These are phyloP conservation scores for Petrocephalus microphthalmus DNA, from an alignment of 2,113 vertebrate species.

Conservation along the genomic window DNA sequence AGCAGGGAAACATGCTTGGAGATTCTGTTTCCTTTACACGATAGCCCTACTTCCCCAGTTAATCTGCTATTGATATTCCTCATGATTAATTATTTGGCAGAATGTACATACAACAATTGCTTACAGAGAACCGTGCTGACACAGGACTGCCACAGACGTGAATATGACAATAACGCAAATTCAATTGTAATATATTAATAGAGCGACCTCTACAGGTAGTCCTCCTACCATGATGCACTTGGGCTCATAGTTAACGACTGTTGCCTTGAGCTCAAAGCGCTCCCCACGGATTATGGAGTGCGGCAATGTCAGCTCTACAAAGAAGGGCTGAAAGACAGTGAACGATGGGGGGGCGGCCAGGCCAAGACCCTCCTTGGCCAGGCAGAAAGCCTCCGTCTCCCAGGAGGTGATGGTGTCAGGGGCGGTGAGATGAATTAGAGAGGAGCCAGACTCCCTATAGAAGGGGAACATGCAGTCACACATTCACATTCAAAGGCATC, in stretches of 20 bases:
- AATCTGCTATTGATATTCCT: background rate
- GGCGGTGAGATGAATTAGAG: slow-evolving; percentile 53
- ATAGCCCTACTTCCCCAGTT: background rate
- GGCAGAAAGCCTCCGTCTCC: slow-evolving; percentile 73
- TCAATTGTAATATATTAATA: background rate
- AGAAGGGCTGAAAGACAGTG: slow-evolving; percentile 78
- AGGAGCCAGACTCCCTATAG: slow-evolving; percentile 59
- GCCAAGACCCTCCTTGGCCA: slow-evolving; percentile 67
- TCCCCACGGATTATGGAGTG: slow-evolving; percentile 80
- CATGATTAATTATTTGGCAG: background rate
- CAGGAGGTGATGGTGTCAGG: slow-evolving; percentile 86
- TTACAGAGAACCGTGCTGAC: background rate
- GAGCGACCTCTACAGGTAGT: background rate
- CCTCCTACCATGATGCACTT: slow-evolving; percentile 72
- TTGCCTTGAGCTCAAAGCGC: slow-evolving; percentile 73
- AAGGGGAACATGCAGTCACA: slow-evolving; percentile 3
- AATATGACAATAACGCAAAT: background rate
- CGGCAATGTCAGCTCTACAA: slow-evolving; percentile 74
- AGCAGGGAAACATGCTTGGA: background rate
- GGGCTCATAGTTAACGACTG: slow-evolving; percentile 71
- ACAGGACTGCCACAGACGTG: background rate
- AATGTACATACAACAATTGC: background rate
- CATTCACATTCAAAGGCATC: background rate
- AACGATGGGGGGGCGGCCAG: slow-evolving; percentile 65
- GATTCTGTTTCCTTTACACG: background rate